Conservation (phyloP, 2,113 vertebrate species). For the Cynocephalus volans region DNA sequence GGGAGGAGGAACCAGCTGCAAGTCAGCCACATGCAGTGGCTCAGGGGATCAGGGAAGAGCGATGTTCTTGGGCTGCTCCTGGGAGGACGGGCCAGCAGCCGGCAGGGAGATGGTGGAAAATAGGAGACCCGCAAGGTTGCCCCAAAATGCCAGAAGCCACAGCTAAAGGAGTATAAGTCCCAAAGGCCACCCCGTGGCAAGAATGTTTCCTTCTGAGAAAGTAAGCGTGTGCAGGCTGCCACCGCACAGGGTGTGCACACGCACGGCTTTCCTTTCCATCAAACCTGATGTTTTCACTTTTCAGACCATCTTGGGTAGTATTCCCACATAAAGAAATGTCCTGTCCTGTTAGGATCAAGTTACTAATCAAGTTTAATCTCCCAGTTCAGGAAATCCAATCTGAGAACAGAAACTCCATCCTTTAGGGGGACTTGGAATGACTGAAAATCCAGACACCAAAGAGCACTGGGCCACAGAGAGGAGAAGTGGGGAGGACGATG, state of each 20-base stretch:
- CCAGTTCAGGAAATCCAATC: neutral
- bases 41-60: fast-evolving
- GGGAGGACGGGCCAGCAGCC: neutral
- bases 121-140: neutral
- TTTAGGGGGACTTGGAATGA: neutral
- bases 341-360: conserved; percentile 9
- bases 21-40: no score
- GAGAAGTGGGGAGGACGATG: neutral
- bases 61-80: neutral
- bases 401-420: neutral
- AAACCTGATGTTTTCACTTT: neutral
- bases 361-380: neutral
- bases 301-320: conserved; percentile 50
- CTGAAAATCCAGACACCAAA: neutral
- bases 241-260: neutral
- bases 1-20: no score
- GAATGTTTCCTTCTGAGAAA: neutral
- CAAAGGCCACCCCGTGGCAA: neutral
- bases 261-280: neutral
- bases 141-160: neutral
- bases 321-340: neutral
- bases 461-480: neutral
- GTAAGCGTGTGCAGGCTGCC: neutral
- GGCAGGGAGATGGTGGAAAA: neutral
- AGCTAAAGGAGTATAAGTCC: neutral